Percentiles rank a stretch among this genome's conserved stretches.
Evolutionary conservation across 92 coral and sea anemone species (phyloP).

Genomic region (Palythoa heliodiscus): DNA sequence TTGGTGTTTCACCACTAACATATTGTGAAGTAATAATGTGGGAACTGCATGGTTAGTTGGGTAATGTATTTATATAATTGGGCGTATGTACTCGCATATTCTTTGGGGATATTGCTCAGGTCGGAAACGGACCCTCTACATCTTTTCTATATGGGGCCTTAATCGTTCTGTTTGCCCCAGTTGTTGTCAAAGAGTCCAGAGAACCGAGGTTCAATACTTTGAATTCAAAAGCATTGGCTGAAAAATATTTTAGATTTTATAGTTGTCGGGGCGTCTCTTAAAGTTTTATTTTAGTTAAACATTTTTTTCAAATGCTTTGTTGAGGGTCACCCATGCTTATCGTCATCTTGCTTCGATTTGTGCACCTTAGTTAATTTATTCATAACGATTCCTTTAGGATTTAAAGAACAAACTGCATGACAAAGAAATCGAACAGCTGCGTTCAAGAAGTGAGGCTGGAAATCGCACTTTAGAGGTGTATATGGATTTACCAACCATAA

Average conservation of each 20-base stretch:
- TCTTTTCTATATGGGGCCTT: neutral
- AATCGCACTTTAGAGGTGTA: conserved; percentile 27
- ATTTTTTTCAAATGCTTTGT: too few relatives aligned
- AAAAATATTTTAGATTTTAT: too few relatives aligned
- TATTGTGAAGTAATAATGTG: too few relatives aligned
- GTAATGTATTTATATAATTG: too few relatives aligned
- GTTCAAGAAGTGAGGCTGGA: conserved; percentile 33
- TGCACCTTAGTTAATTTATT: neutral
- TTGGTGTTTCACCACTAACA: neutral
- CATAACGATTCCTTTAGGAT: conserved; percentile 4
- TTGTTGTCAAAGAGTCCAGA: neutral
- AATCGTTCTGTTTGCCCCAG: neutral
- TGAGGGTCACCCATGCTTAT: too few relatives aligned
- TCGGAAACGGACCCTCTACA: neutral
- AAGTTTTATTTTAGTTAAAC: too few relatives aligned
- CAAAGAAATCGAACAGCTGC: conserved; percentile 36
- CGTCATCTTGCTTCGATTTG: neutral
- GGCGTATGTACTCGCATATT: too few relatives aligned
- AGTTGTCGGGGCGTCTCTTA: too few relatives aligned
- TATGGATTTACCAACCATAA: neutral
- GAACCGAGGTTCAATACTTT: too few relatives aligned
- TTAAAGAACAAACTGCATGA: conserved; percentile 40
- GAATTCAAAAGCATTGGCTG: too few relatives aligned
- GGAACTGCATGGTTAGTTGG: neutral
- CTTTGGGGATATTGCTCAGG: too few relatives aligned